Evolutionary conservation across 1,140 invertebrate genomes (phyloP).

Genomic region (Aphelenchoides fujianensis): DNA sequence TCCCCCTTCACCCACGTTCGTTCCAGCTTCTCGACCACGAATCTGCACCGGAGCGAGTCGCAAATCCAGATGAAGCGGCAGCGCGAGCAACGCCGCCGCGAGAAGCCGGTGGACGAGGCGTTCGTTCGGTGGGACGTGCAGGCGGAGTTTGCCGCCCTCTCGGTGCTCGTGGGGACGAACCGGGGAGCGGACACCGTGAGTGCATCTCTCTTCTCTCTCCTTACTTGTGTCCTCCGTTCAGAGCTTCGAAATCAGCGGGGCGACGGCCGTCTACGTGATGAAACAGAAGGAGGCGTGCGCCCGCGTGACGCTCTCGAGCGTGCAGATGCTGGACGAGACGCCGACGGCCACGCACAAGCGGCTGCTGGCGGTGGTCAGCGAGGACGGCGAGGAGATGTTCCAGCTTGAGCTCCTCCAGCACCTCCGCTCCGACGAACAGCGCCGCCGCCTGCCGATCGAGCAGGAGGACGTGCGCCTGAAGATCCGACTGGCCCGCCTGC

Average conservation of each 20-base stretch:
- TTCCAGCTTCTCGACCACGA: too few relatives aligned
- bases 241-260: conserved; percentile 3
- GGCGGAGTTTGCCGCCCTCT: too few relatives aligned
- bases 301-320: too few relatives aligned
- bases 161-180: conserved; percentile 26
- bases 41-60: too few relatives aligned
- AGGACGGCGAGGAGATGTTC: conserved; percentile 45
- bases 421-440: conserved; percentile 52
- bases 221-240: neutral
- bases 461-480: conserved; percentile 73
- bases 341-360: too few relatives aligned
- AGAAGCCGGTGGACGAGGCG: too few relatives aligned
- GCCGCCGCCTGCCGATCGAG: conserved; percentile 38
- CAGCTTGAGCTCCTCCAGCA: too few relatives aligned
- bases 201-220: neutral
- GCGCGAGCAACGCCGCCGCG: too few relatives aligned
- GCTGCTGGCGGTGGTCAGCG: conserved; percentile 42
- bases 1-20: too few relatives aligned
- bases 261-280: conserved; percentile 41
- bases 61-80: too few relatives aligned
- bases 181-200: conserved; percentile 10
- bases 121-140: too few relatives aligned
- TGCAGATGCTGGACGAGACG: too few relatives aligned
- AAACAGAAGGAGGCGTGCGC: conserved; percentile 42
- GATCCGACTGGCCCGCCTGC: conserved; percentile 66